Percentiles rank a stretch among this genome's conserved stretches.
These are phyloP conservation scores for Campylomormyrus numenius DNA, from an alignment of 2,113 vertebrate species.

Conservation along the genomic window DNA sequence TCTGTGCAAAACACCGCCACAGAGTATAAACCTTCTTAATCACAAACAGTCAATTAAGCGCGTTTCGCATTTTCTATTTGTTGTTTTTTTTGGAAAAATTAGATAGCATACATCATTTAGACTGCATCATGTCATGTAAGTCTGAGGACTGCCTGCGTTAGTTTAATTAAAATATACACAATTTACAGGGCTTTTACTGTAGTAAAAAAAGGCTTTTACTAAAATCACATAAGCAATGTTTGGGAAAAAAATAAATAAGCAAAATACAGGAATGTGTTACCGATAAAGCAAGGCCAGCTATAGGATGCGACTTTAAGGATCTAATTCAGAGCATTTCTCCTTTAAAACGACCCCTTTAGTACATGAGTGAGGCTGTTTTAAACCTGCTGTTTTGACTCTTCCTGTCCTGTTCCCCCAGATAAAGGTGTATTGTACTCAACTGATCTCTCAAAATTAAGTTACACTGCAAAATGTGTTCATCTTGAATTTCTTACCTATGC, in stretches of 20 bases:
- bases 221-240: background rate
- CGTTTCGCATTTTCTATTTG: background rate
- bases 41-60: background rate
- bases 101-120: background rate
- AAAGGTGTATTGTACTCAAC: background rate
- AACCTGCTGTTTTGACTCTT: too few species aligned
- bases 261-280: background rate
- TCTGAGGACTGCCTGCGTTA: background rate
- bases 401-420: background rate
- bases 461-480: background rate
- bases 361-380: background rate
- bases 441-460: background rate
- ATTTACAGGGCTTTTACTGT: background rate
- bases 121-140: background rate
- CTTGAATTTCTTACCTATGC: background rate
- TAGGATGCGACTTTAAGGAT: background rate
- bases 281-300: background rate
- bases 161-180: slow-evolving; percentile 2
- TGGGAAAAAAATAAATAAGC: background rate
- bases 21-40: background rate
- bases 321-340: background rate
- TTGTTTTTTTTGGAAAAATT: background rate
- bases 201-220: background rate
- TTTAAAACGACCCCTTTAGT: background rate
- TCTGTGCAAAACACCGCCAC: background rate